Conservation (phyloP, 2,888 invertebrate species). For the Hypselothyrea guttata region DNA sequence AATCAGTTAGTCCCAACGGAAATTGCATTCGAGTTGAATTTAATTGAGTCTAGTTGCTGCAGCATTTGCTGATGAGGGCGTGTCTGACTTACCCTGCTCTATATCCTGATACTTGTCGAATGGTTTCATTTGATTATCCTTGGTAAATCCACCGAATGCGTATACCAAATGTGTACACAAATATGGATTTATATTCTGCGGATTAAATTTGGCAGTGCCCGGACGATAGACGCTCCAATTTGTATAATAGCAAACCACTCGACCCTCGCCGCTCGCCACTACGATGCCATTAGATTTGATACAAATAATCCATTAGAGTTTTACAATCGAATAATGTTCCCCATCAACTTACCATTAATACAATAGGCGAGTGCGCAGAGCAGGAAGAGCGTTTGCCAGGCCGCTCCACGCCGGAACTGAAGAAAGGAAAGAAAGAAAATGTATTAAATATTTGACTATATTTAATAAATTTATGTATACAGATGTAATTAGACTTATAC, state of each 20-base stretch:
- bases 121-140: conserved; percentile 94
- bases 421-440: conserved; percentile 5
- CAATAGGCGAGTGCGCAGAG: conserved; percentile 74
- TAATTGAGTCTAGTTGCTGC: conserved; percentile 1
- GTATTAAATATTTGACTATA: background rate
- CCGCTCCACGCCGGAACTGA: conserved; percentile 81
- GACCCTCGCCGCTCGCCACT: conserved; percentile 84
- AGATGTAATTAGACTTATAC: too few relatives aligned
- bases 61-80: conserved; percentile 8
- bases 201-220: conserved; percentile 94
- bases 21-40: conserved; percentile 49
- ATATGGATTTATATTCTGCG: conserved; percentile 97
- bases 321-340: background rate
- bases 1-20: conserved; percentile 21
- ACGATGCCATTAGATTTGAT: conserved; percentile 8
- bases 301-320: conserved; percentile 1
- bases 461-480: background rate
- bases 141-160: conserved; percentile 95
- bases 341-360: conserved; percentile 74
- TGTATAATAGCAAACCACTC: conserved; percentile 95
- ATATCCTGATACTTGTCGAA: conserved; percentile 98
- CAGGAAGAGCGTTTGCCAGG: conserved; percentile 80
- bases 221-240: conserved; percentile 97
- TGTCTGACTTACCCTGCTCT: conserved; percentile 89
- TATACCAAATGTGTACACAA: conserved; percentile 96